Base-by-base conservation (phyloP, 2,113 vertebrate genomes). In the Tylochromis polylepis region DNA sequence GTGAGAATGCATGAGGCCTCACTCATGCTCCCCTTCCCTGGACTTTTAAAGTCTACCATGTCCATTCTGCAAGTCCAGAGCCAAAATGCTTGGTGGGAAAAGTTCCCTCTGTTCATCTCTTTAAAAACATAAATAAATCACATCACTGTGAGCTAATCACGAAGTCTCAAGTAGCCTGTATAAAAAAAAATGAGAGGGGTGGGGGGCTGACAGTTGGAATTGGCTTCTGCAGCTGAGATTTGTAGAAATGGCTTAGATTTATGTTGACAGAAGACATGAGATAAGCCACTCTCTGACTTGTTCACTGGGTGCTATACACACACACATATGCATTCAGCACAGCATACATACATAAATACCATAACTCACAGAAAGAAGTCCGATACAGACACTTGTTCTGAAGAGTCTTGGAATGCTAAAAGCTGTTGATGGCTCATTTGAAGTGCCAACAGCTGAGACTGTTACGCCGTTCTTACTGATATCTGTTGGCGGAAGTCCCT, bases 81-180 rank as follows among this genome's bases (percentile, higher is more conserved):
- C 95, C 95, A 96, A 95, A 87, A 92, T 89, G 81, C 91, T 95
- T 94, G 93, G 95, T 95, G 95, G 95, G 95, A 95, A 96, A 96
- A 92, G 87, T 92, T 95, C 91, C 89, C 84, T 83, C 88, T 92
- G 91, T 96, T 93, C 93, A 94, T 94, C 89, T 88, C 92, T 94
- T 87, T 93, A 58, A 95, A 96, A 96, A 95, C 95, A 95, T 91
- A 95, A 96, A 96, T 96, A 96, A 96, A 96, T 96, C 94, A 96
- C 88, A 95, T 94, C 87, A 87, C 92, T 93, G 94, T 93, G 92
- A 95, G 94, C 94, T 96, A 95, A 96, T 96, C 90, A 92, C 79
- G 65, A 95, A 95, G 92, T 93, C 88, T 94, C 86, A 93, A 92
- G 91, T 87, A 94, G 91, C 90, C 85, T 84, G 70, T 81, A 51